These are phyloP conservation scores for Sialia sialis DNA, from an alignment of 2,113 vertebrate species.

Conservation along the genomic window DNA sequence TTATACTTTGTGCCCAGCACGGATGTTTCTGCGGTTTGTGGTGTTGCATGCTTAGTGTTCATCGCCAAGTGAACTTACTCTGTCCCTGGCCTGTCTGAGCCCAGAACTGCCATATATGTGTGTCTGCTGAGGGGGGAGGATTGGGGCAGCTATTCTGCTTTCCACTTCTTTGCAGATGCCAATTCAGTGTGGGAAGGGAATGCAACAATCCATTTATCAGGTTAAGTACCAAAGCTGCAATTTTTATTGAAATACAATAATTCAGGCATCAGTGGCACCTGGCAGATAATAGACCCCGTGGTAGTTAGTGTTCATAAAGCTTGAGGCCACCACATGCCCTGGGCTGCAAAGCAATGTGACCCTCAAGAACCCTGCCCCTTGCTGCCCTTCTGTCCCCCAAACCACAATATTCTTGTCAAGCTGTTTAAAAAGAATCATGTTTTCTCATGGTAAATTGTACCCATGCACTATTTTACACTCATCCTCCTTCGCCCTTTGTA, in stretches of 20 bases:
- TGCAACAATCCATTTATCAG: background rate
- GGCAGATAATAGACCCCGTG: background rate
- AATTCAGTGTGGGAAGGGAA: background rate
- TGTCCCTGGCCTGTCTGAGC: background rate
- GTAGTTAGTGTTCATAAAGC: slow-evolving; percentile 18
- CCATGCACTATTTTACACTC: background rate
- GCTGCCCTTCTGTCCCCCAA: slow-evolving; percentile 20
- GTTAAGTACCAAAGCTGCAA: slow-evolving; percentile 39
- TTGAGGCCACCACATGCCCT: slow-evolving; percentile 11
- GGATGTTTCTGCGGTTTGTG: background rate
- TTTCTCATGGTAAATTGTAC: background rate
- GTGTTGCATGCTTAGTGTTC: accelerated
- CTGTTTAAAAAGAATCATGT: slow-evolving; percentile 32
- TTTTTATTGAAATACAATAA: slow-evolving; percentile 58
- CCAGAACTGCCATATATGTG: background rate
- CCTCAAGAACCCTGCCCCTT: slow-evolving; percentile 15
- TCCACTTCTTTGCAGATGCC: background rate
- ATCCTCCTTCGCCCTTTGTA: background rate
- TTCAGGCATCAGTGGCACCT: background rate
- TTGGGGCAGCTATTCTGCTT: background rate
- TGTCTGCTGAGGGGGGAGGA: background rate
- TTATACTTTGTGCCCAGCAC: background rate
- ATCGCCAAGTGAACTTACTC: background rate
- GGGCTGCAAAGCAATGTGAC: slow-evolving; percentile 10
- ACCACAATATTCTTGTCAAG: slow-evolving; percentile 48